phyloP scores from a whole-genome alignment of 2,797 vertebrate species.

The Tragopan temminckii region DNA sequence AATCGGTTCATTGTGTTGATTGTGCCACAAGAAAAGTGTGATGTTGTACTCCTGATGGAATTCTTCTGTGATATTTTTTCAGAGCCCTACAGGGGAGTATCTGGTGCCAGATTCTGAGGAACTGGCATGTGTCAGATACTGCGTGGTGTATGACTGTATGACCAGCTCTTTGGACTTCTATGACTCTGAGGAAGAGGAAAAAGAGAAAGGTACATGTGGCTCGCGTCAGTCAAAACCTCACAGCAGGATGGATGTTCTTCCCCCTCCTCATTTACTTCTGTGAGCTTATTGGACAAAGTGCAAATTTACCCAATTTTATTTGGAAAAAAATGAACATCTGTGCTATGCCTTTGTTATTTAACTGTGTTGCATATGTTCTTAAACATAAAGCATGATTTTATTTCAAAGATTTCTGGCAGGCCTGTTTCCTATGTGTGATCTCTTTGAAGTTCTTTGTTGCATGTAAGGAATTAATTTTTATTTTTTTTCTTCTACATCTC shows the following conservation, averaged over 20 bases:
- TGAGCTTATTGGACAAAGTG: background rate
- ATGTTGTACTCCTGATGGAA: background rate
- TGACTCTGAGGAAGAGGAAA: background rate
- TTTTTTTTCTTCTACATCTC: background rate
- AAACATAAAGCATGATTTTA: background rate
- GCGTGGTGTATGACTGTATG: constrained; percentile 88
- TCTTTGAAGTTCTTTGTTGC: background rate
- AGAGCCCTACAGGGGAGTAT: constrained; percentile 80
- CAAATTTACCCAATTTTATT: background rate
- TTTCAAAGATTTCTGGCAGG: background rate
- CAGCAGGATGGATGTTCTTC: background rate
- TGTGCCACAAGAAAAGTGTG: background rate
- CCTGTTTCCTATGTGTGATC: background rate
- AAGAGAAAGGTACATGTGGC: constrained; percentile 7
- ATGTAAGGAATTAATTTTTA: background rate
- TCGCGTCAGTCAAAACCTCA: background rate
- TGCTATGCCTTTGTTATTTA: background rate
- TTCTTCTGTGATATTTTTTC: constrained; percentile 36
- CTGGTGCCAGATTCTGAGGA: constrained; percentile 83
- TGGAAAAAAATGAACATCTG: background rate
- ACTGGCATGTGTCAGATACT: constrained; percentile 83
- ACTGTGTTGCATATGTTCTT: background rate
- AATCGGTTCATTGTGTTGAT: accelerated
- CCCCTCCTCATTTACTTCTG: background rate
- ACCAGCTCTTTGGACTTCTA: constrained; percentile 75